phyloP scores from a whole-genome alignment of 2,113 vertebrate species.

The Lipotes vexillifer region DNA sequence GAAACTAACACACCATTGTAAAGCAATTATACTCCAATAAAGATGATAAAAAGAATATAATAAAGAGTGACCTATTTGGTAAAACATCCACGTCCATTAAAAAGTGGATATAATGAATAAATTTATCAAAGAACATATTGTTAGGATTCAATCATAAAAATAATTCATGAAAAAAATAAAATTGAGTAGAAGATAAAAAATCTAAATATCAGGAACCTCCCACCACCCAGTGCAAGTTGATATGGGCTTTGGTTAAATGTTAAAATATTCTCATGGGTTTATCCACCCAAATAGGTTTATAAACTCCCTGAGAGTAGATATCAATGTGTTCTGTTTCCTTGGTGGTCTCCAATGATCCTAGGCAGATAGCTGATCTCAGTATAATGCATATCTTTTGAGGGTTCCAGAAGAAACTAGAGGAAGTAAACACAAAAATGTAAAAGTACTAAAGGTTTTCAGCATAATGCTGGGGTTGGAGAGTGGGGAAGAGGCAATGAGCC shows the following conservation, averaged over 20 bases:
- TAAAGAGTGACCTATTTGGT: constrained; percentile 40
- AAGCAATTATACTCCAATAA: too few relatives aligned
- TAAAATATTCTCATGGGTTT: background rate
- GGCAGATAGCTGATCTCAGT: background rate
- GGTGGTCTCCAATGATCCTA: background rate
- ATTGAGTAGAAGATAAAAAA: background rate
- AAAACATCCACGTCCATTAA: constrained; percentile 57
- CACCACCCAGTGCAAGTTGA: background rate
- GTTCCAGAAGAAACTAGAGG: background rate
- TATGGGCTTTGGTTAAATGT: background rate
- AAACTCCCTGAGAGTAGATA: background rate
- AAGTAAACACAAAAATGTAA: background rate
- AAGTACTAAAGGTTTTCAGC: background rate
- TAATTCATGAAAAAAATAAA: background rate
- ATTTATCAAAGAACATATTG: constrained; percentile 44
- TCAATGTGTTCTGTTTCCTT: background rate
- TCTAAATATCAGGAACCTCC: background rate
- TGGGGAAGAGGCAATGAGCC: background rate
- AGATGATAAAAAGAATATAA: constrained; percentile 36
- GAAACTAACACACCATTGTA: too few relatives aligned
- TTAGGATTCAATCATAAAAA: constrained; percentile 35
- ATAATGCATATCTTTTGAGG: background rate
- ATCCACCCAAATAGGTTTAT: background rate
- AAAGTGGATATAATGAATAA: constrained; percentile 43
- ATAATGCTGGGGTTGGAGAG: background rate